These are phyloP conservation scores for Etheostoma perlongum DNA, from an alignment of 2,797 vertebrate genomes.

Conservation along the genomic window DNA sequence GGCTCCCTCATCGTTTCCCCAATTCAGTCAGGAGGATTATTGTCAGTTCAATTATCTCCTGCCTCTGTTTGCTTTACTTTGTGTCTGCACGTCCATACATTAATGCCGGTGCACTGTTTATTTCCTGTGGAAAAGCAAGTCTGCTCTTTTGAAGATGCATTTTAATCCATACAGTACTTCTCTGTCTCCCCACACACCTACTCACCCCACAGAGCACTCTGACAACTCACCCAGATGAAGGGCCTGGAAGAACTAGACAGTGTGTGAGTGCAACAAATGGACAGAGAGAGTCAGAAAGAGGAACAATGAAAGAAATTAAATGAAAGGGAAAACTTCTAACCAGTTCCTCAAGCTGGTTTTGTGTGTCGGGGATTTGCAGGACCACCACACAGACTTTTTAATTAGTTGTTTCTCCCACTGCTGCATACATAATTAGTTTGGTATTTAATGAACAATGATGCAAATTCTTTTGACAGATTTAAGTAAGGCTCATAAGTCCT, in stretches of 20 bases:
- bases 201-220: conserved; percentile 45
- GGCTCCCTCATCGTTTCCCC: conserved; percentile 32
- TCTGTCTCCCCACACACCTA: conserved; percentile 23
- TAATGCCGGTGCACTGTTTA: conserved; percentile 51
- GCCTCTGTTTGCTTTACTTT: conserved; percentile 52
- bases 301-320: conserved; percentile 51
- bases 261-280: conserved; percentile 43
- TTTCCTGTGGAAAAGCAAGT: conserved; percentile 52
- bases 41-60: conserved; percentile 59
- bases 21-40: conserved; percentile 57
- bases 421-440: conserved; percentile 77
- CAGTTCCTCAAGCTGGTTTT: conserved; percentile 56
- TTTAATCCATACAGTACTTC: conserved; percentile 56
- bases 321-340: conserved; percentile 47
- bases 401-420: conserved; percentile 77
- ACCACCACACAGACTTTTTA: conserved; percentile 68
- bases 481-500: conserved; percentile 65
- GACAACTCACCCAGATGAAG: conserved; percentile 58
- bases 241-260: conserved; percentile 27
- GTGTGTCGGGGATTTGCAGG: conserved; percentile 44
- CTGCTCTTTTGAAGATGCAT: conserved; percentile 75
- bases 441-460: conserved; percentile 79
- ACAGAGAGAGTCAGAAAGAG: conserved; percentile 37
- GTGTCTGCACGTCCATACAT: conserved; percentile 35
- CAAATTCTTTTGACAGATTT: conserved; percentile 75